Conservation (phyloP, 2,888 invertebrate genomes). For the Sarcophaga rosellei region DNA sequence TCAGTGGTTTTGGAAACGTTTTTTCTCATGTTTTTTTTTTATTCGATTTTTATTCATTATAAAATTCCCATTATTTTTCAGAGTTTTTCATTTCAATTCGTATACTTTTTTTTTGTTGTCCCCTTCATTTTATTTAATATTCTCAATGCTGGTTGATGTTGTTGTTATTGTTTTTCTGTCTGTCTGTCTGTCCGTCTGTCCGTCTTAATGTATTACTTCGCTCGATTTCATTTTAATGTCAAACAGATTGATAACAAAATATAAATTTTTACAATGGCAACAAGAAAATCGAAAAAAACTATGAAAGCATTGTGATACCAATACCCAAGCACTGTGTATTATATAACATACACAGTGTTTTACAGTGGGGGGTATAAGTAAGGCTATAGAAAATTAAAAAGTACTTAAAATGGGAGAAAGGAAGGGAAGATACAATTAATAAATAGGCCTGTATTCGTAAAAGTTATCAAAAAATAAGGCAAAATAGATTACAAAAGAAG, state of each 20-base stretch:
- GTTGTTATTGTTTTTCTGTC: slow-evolving; percentile 12
- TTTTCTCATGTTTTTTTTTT: not conserved
- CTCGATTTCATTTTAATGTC: slow-evolving; percentile 64
- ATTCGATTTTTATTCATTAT: slow-evolving; percentile 40
- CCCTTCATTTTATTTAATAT: slow-evolving; percentile 28
- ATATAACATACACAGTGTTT: too few species aligned
- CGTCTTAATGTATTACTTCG: slow-evolving; percentile 47
- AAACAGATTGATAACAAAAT: slow-evolving; percentile 66
- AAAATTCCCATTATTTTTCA: slow-evolving; percentile 63
- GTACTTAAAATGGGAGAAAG: too few species aligned
- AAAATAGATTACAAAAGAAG: too few species aligned
- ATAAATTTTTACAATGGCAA: slow-evolving; percentile 59
- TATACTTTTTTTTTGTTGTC: not conserved
- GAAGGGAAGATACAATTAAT: too few species aligned
- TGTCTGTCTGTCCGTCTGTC: too few species aligned
- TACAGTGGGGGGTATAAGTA: too few species aligned
- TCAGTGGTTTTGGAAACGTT: not conserved
- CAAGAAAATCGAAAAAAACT: slow-evolving; percentile 13
- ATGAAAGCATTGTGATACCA: slow-evolving; percentile 16
- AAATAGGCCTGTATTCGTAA: too few species aligned
- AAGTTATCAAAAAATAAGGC: too few species aligned
- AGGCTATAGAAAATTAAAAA: too few species aligned
- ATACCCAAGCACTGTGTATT: not conserved
- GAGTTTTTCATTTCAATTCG: slow-evolving; percentile 37
- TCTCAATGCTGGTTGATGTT: slow-evolving; percentile 16